Evolutionary conservation across 1,140 invertebrate species (phyloP), one percentile per base, ranked within the genome.

Genomic region (Archivesica marissinica): DNA sequence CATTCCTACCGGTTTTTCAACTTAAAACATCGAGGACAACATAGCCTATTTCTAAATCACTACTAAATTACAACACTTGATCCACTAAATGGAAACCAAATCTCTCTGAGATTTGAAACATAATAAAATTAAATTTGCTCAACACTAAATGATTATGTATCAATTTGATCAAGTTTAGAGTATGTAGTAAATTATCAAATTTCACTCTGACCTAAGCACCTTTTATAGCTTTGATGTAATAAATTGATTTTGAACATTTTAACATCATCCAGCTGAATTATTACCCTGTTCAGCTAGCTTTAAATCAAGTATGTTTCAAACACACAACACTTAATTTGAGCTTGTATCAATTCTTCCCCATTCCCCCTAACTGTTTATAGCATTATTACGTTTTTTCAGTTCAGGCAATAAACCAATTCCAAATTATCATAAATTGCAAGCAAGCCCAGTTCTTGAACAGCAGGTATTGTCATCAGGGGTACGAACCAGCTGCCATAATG

Each of bases 81-180:
- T 81, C 78, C 41, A 15, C 11, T 50, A 68, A 81, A 81, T 81
- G 78, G 64, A 70, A 70, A 70, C 20, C 33, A 72, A 81, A 81
- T 68, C 47, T 30, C 23, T 13, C 15, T 30, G 44, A 70, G 78
- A 70, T 81, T 20, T 81, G 64, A 52, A 81, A 81, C 66, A 72
- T 44, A 81, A 81, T 81, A 68, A 81, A 56, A 50, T n/a, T 33
- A 72, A 70, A 81, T 81, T 81, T 81, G 79, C 35, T 81, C 47
- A 81, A 72, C 61, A 68, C 61, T 72, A 39, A 81, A 70, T 72
- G 41, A 72, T 81, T 72, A 81, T 39, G 17, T 52, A 81, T 72
- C 44, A 81, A 70, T 54, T 35, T 52, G 64, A 59, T 68, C 47
- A 70, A 11, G 44, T n/a, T 39, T 54, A 56, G 13, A 2, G 41